phyloP scores from a whole-genome alignment of 2,797 vertebrate genomes.

The Lemur catta region DNA sequence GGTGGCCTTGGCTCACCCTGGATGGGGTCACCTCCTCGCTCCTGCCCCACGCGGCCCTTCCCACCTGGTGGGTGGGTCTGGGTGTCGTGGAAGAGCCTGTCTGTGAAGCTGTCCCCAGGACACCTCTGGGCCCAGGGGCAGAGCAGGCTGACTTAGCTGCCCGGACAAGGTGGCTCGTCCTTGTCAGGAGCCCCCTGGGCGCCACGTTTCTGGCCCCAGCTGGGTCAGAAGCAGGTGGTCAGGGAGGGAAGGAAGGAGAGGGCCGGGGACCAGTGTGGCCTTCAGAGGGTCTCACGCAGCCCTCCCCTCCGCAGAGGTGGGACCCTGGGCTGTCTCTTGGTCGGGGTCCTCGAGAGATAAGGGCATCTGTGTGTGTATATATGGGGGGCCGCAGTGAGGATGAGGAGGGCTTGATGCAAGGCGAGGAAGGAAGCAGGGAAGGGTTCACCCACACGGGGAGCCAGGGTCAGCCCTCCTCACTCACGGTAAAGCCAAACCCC shows the following conservation, averaged over 20 bases:
- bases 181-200: accelerated
- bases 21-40: background rate
- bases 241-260: background rate
- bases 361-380: background rate
- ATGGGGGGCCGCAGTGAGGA: background rate
- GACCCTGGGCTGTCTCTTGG: background rate
- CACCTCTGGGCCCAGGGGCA: background rate
- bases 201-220: background rate
- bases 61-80: background rate
- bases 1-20: background rate
- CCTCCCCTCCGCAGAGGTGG: background rate
- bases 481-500: background rate
- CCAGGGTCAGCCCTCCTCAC: accelerated
- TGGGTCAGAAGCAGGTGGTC: background rate
- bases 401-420: background rate
- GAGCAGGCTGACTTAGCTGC: background rate
- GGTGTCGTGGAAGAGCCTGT: background rate
- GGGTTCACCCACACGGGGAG: accelerated
- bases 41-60: background rate
- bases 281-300: background rate
- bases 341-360: background rate
- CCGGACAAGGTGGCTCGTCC: background rate
- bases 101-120: background rate
- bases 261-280: background rate
- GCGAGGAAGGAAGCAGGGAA: background rate